Evolutionary conservation across 2,113 vertebrate species (phyloP), one percentile per base, ranked within the genome.

Genomic region (Callipepla californica): DNA sequence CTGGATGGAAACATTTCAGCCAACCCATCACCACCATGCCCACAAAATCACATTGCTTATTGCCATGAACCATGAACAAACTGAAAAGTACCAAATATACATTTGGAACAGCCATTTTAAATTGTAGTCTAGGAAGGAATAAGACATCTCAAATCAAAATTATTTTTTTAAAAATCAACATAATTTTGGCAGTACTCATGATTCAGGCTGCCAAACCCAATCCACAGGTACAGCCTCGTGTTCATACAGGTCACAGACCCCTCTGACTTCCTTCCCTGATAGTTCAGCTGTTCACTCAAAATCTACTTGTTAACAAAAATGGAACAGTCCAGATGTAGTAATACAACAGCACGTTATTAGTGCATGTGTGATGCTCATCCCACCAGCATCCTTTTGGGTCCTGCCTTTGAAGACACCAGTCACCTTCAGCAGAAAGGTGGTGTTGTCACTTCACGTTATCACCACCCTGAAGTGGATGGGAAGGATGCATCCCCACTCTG

Each of bases 331-430:
- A 61, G 61, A 57, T 0, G 12, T 25, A 85, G 42, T n/a, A 25
- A 62, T 42, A 16, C 7, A 18, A 3, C 0, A n/a, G 19, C 9
- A 7, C 34, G 21, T 45, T 9, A 14, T 47, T 19, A 70, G 22
- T 9, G 6, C 1, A 6, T 11, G 25, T 14, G 45, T 44, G 85
- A 45, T 63, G 66, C 13, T 75, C 21, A 59, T 44, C 23, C 2
- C 7, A 26, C 1, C 69, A 69, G 30, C 1, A 4, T 4, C 61
- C 55, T 23, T 34, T 80, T 50, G 25, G 22, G 6, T 26, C 10
- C 42, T 36, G 14, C 0, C 0, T 7, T 11, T 38, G 23, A 55
- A 51, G 28, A 19, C 28, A 32, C 19, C 30, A 5, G 13, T 20
- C 45, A 34, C 47, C 66, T 62, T 47, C 58, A 69, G 40, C 59